phyloP scores from a whole-genome alignment of 1,140 invertebrate genomes.

The Planococcus citri region DNA sequence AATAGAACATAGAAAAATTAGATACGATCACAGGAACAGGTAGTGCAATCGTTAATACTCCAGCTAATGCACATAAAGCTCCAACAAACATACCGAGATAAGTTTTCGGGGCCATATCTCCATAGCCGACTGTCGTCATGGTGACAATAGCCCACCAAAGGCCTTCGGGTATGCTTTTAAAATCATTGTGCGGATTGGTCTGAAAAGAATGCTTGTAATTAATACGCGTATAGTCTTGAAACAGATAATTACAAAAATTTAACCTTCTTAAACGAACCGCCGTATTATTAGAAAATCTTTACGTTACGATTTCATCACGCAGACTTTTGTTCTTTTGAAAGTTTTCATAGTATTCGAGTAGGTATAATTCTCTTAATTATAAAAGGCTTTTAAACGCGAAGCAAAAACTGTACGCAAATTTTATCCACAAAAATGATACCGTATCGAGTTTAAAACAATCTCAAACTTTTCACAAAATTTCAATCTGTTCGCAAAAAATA shows the following conservation, averaged over 20 bases:
- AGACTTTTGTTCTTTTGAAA: no score
- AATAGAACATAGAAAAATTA: slow-evolving; percentile 98
- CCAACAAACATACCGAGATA: slow-evolving; percentile 95
- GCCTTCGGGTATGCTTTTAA: slow-evolving; percentile 88
- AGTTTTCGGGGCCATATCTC: slow-evolving; percentile 89
- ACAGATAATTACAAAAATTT: neutral
- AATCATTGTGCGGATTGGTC: slow-evolving; percentile 71
- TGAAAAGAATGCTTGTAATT: slow-evolving; percentile 40
- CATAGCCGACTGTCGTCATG: slow-evolving; percentile 99
- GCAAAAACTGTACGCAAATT: no score
- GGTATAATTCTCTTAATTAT: no score
- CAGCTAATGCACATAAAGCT: slow-evolving; percentile 85
- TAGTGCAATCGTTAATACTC: slow-evolving; percentile 90
- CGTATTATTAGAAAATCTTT: no score
- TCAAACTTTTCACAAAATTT: no score
- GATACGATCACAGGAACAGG: slow-evolving; percentile 96
- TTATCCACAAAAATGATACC: no score
- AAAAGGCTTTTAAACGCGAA: no score
- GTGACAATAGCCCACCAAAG: slow-evolving; percentile 98
- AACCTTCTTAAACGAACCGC: neutral
- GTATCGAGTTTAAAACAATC: no score
- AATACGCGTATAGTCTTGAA: neutral
- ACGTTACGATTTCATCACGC: no score
- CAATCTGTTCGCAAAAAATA: no score
- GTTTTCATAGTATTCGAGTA: no score